Evolutionary conservation across 2,113 vertebrate species (phyloP).

Genomic region (Ictalurus punctatus): DNA sequence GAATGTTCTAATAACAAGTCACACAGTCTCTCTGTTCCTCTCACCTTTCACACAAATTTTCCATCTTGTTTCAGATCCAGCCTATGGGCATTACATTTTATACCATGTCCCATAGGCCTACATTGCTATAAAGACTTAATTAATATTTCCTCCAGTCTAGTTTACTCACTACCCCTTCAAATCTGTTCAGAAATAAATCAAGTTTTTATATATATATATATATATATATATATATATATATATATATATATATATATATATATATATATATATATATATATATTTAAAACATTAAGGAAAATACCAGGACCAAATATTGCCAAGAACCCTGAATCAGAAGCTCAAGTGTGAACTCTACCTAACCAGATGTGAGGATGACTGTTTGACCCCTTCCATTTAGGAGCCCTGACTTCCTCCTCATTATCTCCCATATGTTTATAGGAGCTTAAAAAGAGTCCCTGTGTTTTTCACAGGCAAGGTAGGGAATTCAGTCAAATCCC

Average conservation of each 20-base stretch:
- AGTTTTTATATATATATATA: neutral
- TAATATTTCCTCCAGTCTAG: conserved; percentile 67
- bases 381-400: conserved; percentile 66
- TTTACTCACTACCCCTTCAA: conserved; percentile 64
- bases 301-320: conserved; percentile 49
- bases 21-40: neutral
- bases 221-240: too few relatives aligned
- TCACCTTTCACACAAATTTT: conserved; percentile 7
- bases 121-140: conserved; percentile 69
- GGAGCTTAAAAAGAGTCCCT: conserved; percentile 43
- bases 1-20: neutral
- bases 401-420: conserved; percentile 63
- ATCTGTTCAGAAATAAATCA: conserved; percentile 74
- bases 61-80: conserved; percentile 38
- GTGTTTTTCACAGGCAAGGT: conserved; percentile 40
- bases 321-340: conserved; percentile 24
- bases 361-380: conserved; percentile 48
- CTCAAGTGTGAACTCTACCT: conserved; percentile 21
- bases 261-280: too few relatives aligned
- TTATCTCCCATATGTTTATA: conserved; percentile 59
- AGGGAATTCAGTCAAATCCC: conserved; percentile 60
- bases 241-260: too few relatives aligned
- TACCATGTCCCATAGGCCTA: conserved; percentile 68
- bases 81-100: conserved; percentile 62
- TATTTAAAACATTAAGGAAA: neutral